A percentile compares a stretch with the other conserved stretches of the same genome.
These are phyloP conservation scores for Holothuria glaberrima DNA, from an alignment of 35 echinoderm and acorn worm species.

Conservation along the genomic window DNA sequence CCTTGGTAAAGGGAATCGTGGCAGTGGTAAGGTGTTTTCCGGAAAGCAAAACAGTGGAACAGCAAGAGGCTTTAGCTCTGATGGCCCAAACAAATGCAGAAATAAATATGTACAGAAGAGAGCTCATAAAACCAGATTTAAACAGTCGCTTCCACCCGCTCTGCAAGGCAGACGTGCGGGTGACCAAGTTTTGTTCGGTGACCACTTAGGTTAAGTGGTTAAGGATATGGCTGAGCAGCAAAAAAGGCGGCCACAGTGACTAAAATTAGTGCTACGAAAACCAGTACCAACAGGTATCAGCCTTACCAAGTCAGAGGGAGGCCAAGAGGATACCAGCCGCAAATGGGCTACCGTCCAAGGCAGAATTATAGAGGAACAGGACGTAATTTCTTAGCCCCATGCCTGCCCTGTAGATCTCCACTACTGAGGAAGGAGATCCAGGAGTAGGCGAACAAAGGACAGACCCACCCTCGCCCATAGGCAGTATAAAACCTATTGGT, in stretches of 20 bases:
- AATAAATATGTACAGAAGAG: not conserved
- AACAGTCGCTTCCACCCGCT: not conserved
- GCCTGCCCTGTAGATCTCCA: constrained; percentile 37
- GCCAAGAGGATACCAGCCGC: not conserved
- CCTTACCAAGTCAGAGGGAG: constrained; percentile 27
- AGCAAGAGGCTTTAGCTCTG: not conserved
- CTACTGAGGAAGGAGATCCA: constrained; percentile 26
- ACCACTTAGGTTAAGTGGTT: constrained; percentile 15
- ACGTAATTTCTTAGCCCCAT: constrained; percentile 21
- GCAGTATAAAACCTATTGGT: not conserved
- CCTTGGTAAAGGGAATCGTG: not conserved
- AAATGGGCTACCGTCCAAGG: not conserved
- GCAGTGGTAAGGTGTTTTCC: not conserved
- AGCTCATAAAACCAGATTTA: no score
- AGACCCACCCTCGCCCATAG: not conserved
- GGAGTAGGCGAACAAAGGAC: constrained; percentile 17
- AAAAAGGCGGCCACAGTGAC: constrained; percentile 31
- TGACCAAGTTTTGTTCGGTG: constrained; percentile 42
- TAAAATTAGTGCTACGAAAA: constrained; percentile 48
- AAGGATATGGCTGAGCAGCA: constrained; percentile 46
- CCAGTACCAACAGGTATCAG: not conserved
- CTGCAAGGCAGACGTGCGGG: not conserved
- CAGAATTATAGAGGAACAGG: constrained; percentile 2
- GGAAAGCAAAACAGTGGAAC: not conserved
- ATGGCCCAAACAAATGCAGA: not conserved